Conservation (phyloP, 1,140 invertebrate species). For the Ostrea edulis region DNA sequence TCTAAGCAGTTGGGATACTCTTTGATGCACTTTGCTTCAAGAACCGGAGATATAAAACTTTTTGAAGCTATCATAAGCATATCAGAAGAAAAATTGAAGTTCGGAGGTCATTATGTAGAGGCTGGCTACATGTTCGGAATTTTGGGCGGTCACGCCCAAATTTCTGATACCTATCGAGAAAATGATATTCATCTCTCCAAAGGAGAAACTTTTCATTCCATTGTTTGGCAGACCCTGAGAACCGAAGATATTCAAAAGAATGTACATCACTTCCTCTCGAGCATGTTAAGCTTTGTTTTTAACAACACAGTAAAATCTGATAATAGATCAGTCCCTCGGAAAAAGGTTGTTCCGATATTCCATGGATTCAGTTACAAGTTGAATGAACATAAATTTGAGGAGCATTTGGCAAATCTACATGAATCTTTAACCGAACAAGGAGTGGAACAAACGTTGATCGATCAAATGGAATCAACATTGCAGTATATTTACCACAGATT, state of each 20-base stretch:
- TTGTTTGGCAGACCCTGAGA: constrained; percentile 13
- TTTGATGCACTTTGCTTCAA: constrained; percentile 7
- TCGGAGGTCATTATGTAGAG: background rate
- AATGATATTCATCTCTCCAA: background rate
- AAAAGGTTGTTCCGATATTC: background rate
- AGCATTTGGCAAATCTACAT: background rate
- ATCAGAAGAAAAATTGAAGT: background rate
- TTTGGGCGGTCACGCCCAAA: background rate
- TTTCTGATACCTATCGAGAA: background rate
- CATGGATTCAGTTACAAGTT: background rate
- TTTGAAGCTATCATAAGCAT: background rate
- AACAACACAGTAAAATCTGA: background rate
- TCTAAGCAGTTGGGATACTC: background rate
- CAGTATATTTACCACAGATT: background rate
- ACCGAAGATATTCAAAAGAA: background rate
- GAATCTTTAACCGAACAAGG: background rate
- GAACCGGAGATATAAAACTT: background rate
- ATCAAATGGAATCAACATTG: background rate
- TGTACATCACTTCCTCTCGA: background rate
- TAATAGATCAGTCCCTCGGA: background rate
- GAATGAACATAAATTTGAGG: background rate
- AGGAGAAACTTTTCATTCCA: background rate
- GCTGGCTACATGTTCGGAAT: background rate
- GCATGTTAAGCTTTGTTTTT: background rate
- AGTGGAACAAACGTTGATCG: background rate